Conservation (phyloP, 2,888 invertebrate genomes). For the Drosophila meridiana region DNA sequence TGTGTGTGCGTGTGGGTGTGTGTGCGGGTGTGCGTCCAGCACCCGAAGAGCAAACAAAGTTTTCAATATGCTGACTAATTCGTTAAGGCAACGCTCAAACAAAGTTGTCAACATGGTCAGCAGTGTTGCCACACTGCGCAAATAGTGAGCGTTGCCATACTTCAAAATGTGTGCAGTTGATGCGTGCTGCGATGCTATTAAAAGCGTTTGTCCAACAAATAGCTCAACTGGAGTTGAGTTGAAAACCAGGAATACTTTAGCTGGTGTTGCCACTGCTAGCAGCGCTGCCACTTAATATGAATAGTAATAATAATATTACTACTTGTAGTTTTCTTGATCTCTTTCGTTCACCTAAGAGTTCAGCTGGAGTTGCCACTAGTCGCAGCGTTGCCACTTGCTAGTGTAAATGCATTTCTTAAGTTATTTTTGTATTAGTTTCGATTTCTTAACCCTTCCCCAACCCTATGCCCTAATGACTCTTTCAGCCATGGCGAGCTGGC, state of each 20-base stretch:
- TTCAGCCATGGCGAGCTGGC: neutral
- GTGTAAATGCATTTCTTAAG: neutral
- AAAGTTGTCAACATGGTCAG: slow-evolving; percentile 36
- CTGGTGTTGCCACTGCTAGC: neutral
- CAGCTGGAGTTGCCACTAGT: neutral
- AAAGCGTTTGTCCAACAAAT: neutral
- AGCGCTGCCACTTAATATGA: slow-evolving; percentile 1
- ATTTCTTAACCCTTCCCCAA: neutral
- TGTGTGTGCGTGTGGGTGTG: neutral
- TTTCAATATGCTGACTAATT: slow-evolving; percentile 51
- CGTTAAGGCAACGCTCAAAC: slow-evolving; percentile 23
- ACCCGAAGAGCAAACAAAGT: slow-evolving; percentile 35
- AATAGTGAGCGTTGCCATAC: neutral
- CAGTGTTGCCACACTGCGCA: slow-evolving; percentile 1
- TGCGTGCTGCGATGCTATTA: neutral
- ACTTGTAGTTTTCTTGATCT: no score
- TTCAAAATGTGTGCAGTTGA: neutral
- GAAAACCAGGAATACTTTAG: neutral
- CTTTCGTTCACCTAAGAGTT: accelerated
- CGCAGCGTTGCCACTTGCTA: slow-evolving; percentile 3
- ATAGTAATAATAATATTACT: no score
- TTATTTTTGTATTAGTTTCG: neutral
- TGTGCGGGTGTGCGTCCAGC: slow-evolving; percentile 20
- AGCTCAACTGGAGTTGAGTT: neutral
- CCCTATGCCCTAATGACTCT: neutral